A percentile compares a stretch with the other conserved stretches of the same genome.
phyloP scores from a whole-genome alignment of 2,797 vertebrate species.

The Okamejei kenojei region DNA sequence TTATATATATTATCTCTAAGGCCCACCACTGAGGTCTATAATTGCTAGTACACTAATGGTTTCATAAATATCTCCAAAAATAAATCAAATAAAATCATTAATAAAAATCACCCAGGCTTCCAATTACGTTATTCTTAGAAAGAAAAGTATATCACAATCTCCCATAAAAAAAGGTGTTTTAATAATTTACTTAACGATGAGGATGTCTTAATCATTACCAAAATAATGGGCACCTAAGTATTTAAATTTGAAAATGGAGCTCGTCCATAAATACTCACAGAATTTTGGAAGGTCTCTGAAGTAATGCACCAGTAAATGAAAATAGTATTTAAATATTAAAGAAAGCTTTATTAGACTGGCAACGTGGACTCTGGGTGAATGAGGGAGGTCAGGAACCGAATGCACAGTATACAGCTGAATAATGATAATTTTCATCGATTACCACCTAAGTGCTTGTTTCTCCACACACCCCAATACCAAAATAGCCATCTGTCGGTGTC shows the following conservation, averaged over 20 bases:
- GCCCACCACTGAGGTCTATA: too few species aligned
- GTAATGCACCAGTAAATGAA: not conserved
- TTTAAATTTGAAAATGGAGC: not conserved
- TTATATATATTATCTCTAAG: too few species aligned
- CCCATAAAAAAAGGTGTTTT: not conserved
- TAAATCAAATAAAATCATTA: not conserved
- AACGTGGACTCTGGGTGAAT: too few species aligned
- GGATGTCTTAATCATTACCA: not conserved
- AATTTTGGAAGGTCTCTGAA: not conserved
- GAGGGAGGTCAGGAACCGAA: not conserved
- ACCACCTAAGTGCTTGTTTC: not conserved
- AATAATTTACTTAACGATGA: not conserved
- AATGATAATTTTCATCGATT: not conserved
- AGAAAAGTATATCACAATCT: not conserved
- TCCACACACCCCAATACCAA: not conserved
- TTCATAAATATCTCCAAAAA: not conserved
- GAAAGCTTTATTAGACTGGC: not conserved
- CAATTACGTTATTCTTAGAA: not conserved
- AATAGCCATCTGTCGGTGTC: not conserved
- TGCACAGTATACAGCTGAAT: not conserved
- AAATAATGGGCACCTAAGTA: not conserved
- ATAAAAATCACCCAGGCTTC: not conserved
- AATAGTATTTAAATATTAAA: not conserved
- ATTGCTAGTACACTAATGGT: too few species aligned
- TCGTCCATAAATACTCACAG: not conserved